Percentiles rank a stretch among this genome's conserved stretches.
Conservation (phyloP, 1,140 invertebrate species). For the Fopius arisanus region DNA sequence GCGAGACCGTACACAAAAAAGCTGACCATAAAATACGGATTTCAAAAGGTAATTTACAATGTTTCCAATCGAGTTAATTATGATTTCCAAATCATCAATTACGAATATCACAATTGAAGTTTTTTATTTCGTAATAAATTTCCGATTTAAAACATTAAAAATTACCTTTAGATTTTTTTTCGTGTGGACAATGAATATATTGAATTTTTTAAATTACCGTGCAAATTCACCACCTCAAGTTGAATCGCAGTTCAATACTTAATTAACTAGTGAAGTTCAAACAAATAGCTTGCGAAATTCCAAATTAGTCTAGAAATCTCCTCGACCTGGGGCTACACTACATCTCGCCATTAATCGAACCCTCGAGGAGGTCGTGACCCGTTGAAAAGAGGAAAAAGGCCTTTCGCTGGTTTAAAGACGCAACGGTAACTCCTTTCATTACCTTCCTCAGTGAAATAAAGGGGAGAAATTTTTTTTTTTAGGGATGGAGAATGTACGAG, state of each 20-base stretch:
- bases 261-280: neutral
- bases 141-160: too few relatives aligned
- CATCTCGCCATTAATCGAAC: slow-evolving; percentile 12
- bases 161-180: too few relatives aligned
- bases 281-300: neutral
- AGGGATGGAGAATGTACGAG: neutral
- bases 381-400: neutral
- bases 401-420: slow-evolving; percentile 17
- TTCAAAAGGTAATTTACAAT: too few relatives aligned
- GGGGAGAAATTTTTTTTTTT: neutral
- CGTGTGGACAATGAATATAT: too few relatives aligned
- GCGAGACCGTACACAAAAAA: too few relatives aligned
- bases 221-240: neutral
- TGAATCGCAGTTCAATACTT: neutral
- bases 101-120: too few relatives aligned
- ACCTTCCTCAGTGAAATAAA: neutral
- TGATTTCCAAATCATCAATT: too few relatives aligned
- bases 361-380: neutral
- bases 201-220: neutral
- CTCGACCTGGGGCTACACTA: neutral
- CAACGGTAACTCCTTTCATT: slow-evolving; percentile 22
- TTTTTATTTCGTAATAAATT: too few relatives aligned
- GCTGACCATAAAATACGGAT: too few relatives aligned
- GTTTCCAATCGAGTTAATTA: too few relatives aligned
- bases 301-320: neutral